phyloP scores from a whole-genome alignment of 2,888 invertebrate genomes.

The Tuberolachnus salignus region DNA sequence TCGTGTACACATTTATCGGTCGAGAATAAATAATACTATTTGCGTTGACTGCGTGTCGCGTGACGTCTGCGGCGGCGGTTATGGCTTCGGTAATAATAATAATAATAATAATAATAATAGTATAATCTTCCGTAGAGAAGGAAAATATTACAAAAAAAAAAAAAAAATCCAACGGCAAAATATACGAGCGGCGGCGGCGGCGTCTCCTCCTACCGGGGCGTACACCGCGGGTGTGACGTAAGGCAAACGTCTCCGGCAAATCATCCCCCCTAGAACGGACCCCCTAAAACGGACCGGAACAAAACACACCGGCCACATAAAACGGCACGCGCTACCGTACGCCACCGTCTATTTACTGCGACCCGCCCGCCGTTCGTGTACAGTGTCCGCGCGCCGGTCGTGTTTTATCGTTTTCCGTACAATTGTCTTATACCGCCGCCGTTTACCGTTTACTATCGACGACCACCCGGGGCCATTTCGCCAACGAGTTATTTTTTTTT shows the following conservation, averaged over 20 bases:
- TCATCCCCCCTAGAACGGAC: conserved; percentile 53
- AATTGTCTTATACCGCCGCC: too few species aligned
- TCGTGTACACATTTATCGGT: too few species aligned
- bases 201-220: not conserved
- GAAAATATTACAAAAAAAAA: not conserved
- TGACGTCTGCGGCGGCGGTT: too few species aligned
- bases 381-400: conserved; percentile 30
- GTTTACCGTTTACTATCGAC: not conserved
- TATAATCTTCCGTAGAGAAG: not conserved
- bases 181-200: not conserved
- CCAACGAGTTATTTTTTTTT: too few species aligned
- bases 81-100: too few species aligned
- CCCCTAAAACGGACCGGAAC: conserved; percentile 53
- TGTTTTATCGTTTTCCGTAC: conserved; percentile 1
- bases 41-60: too few species aligned
- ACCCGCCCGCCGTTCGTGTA: too few species aligned
- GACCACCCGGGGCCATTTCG: too few species aligned
- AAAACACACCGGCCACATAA: conserved; percentile 40
- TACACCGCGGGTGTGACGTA: conserved; percentile 33
- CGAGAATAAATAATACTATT: too few species aligned
- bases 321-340: conserved; percentile 40
- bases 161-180: not conserved
- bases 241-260: conserved; percentile 7
- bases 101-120: not conserved
- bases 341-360: conserved; percentile 31